Conservation (phyloP, 2,888 invertebrate species). For the Drosophila flavopinicola region DNA sequence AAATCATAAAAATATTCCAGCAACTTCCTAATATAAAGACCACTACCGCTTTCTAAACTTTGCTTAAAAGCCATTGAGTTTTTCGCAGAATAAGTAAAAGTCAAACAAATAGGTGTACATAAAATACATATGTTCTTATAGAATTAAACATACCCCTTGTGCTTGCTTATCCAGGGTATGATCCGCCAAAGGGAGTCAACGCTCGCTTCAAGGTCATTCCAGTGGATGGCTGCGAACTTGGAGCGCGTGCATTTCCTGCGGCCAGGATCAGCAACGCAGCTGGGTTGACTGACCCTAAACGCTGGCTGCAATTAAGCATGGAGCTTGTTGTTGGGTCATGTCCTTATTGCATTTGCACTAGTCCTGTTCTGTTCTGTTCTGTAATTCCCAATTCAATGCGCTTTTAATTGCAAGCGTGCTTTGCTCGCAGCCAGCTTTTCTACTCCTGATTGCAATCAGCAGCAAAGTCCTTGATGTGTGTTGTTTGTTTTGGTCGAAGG, state of each 20-base stretch:
- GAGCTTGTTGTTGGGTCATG: constrained; percentile 38
- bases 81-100: too few species aligned
- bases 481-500: constrained; percentile 38
- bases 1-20: too few species aligned
- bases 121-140: too few species aligned
- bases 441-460: constrained; percentile 28
- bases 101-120: too few species aligned
- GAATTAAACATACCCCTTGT: neutral
- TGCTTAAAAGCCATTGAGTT: too few species aligned
- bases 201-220: constrained; percentile 31
- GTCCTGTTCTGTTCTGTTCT: constrained; percentile 13
- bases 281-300: constrained; percentile 34
- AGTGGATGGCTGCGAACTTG: neutral
- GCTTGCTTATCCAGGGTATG: neutral
- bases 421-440: neutral
- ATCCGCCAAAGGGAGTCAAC: constrained; percentile 9
- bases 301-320: constrained; percentile 50
- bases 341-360: too few species aligned
- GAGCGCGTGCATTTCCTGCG: constrained; percentile 48
- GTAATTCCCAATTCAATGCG: constrained; percentile 46
- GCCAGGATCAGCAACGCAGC: constrained; percentile 30
- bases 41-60: too few species aligned
- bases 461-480: constrained; percentile 9
- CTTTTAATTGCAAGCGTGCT: constrained; percentile 57
- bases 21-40: too few species aligned